Evolutionary conservation across 2,797 vertebrate species (phyloP).

Genomic region (Lepus oiostolus): DNA sequence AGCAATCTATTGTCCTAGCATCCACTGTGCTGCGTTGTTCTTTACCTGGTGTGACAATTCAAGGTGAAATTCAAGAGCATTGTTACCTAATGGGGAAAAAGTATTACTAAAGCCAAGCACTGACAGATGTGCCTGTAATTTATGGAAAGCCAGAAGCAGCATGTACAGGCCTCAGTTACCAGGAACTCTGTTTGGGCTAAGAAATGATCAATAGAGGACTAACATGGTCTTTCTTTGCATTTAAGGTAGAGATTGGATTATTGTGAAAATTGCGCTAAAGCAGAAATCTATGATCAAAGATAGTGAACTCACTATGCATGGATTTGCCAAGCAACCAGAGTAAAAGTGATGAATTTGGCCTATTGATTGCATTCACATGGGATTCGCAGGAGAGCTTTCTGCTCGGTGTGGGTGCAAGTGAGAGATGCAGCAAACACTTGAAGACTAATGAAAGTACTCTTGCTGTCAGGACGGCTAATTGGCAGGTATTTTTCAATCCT

Average conservation of each 20-base stretch:
- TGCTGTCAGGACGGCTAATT: not conserved
- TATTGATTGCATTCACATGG: not conserved
- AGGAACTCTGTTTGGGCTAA: not conserved
- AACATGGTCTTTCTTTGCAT: not conserved
- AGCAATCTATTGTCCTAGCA: rapidly evolving
- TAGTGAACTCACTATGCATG: not conserved
- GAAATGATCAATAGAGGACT: not conserved
- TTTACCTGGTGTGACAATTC: not conserved
- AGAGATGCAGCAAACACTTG: not conserved
- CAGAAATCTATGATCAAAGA: not conserved
- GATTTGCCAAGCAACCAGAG: not conserved
- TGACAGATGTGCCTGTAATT: not conserved
- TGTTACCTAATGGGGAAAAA: not conserved
- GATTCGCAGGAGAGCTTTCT: not conserved
- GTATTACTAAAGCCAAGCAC: not conserved
- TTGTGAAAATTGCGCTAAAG: not conserved
- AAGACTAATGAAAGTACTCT: not conserved
- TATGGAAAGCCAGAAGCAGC: not conserved
- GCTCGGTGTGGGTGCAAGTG: not conserved
- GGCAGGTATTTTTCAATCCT: conserved; percentile 54
- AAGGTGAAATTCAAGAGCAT: not conserved
- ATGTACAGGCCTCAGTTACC: not conserved
- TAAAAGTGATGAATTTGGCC: not conserved
- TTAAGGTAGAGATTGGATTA: not conserved
- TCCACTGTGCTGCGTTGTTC: rapidly evolving